phyloP scores from a whole-genome alignment of 2,113 vertebrate species.

The Smithornis capensis region DNA sequence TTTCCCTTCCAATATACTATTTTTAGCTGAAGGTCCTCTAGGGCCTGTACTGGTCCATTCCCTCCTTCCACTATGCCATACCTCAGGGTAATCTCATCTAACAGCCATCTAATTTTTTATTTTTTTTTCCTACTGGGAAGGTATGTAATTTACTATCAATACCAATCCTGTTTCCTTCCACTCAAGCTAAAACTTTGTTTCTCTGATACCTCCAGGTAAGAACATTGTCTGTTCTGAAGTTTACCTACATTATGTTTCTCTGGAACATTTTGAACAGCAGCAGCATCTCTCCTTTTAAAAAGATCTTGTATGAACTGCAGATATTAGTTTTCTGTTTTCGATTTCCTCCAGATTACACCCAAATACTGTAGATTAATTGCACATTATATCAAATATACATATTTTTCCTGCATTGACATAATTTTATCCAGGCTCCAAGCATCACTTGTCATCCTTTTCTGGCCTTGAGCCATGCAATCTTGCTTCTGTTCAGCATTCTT shows the following conservation, averaged over 20 bases:
- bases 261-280: not conserved
- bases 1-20: not conserved
- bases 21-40: not conserved
- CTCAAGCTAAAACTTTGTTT: not conserved
- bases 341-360: not conserved
- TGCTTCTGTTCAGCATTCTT: not conserved
- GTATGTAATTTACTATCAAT: slow-evolving; percentile 28
- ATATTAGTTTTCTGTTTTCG: not conserved
- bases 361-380: not conserved
- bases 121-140: not conserved
- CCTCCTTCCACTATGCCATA: not conserved
- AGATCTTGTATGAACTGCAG: not conserved
- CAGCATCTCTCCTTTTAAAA: not conserved
- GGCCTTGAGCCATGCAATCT: not conserved
- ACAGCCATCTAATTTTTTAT: not conserved
- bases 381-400: not conserved
- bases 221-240: not conserved
- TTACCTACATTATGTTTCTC: not conserved
- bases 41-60: not conserved
- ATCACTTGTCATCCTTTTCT: not conserved
- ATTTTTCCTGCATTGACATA: not conserved
- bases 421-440: not conserved
- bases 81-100: not conserved
- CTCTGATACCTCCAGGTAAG: not conserved
- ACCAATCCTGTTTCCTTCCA: not conserved